phyloP scores from a whole-genome alignment of 2,797 vertebrate species.

The Anas bernieri region DNA sequence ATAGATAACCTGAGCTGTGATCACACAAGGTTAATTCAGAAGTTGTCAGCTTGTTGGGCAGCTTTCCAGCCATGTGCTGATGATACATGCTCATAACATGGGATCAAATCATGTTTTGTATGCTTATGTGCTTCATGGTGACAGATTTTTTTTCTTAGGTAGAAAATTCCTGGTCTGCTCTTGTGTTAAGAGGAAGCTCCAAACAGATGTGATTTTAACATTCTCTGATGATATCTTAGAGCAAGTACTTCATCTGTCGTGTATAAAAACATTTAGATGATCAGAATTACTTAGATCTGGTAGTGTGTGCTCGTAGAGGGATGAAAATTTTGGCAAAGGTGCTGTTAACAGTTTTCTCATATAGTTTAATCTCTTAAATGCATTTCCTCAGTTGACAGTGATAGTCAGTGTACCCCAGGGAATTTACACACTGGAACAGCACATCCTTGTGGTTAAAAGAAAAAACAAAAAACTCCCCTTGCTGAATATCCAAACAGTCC shows the following conservation, averaged over 20 bases:
- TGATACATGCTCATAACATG: background rate
- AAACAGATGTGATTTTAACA: background rate
- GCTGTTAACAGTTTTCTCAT: background rate
- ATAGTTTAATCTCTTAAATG: background rate
- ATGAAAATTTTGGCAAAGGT: background rate
- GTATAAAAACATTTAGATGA: background rate
- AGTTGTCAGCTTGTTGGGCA: slow-evolving; percentile 49
- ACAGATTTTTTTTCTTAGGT: background rate
- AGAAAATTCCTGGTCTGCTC: background rate
- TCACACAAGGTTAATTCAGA: slow-evolving; percentile 27
- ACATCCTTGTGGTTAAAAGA: background rate
- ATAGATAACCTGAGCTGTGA: slow-evolving; percentile 39
- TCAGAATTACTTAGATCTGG: background rate
- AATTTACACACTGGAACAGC: background rate
- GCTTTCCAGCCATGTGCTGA: slow-evolving; percentile 14
- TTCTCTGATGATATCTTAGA: background rate
- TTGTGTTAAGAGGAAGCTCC: background rate
- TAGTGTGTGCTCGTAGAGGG: background rate
- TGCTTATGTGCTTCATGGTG: background rate
- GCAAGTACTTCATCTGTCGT: background rate
- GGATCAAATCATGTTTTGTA: background rate
- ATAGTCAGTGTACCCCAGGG: background rate
- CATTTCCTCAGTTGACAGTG: background rate
- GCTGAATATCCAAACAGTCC: background rate
- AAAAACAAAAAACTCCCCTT: background rate